Percentiles rank a stretch among this genome's conserved stretches.
Conservation (phyloP, 2,888 invertebrate species). For the Caenorhabditis becei region DNA sequence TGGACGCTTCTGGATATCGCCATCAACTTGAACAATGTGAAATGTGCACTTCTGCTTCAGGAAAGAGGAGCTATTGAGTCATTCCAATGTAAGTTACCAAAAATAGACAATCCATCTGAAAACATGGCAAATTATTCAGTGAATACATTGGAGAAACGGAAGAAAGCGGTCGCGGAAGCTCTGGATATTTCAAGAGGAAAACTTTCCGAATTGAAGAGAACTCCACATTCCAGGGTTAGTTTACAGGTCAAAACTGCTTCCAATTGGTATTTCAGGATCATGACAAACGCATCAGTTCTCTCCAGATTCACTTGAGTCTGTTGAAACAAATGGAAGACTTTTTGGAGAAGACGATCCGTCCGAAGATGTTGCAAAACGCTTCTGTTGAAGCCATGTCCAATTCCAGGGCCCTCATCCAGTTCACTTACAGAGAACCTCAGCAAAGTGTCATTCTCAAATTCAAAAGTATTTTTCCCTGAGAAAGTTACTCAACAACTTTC, state of each 20-base stretch:
- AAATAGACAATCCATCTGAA: neutral
- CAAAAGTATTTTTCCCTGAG: conserved; percentile 57
- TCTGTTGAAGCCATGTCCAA: conserved; percentile 65
- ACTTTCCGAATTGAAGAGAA: conserved; percentile 45
- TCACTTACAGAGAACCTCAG: conserved; percentile 50
- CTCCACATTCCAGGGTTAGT: conserved; percentile 56
- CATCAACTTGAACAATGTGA: conserved; percentile 91
- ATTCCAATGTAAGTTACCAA: conserved; percentile 37
- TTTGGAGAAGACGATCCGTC: conserved; percentile 38
- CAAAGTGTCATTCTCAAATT: conserved; percentile 68
- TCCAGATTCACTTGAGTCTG: conserved; percentile 48
- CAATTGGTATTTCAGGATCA: conserved; percentile 52
- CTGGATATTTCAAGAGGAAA: conserved; percentile 50
- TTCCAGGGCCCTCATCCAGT: conserved; percentile 49
- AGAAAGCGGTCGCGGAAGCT: conserved; percentile 64
- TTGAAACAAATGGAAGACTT: conserved; percentile 52
- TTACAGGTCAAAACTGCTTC: neutral
- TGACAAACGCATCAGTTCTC: conserved; percentile 47
- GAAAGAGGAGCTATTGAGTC: conserved; percentile 84
- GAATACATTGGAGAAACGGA: conserved; percentile 64
- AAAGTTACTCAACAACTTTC: neutral
- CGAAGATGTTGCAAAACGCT: conserved; percentile 40
- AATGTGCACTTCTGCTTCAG: conserved; percentile 92
- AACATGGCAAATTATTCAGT: conserved; percentile 48
- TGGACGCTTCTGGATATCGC: conserved; percentile 94